Evolutionary conservation across 2,888 invertebrate genomes (phyloP).

Genomic region (Nomada lathburiana): DNA sequence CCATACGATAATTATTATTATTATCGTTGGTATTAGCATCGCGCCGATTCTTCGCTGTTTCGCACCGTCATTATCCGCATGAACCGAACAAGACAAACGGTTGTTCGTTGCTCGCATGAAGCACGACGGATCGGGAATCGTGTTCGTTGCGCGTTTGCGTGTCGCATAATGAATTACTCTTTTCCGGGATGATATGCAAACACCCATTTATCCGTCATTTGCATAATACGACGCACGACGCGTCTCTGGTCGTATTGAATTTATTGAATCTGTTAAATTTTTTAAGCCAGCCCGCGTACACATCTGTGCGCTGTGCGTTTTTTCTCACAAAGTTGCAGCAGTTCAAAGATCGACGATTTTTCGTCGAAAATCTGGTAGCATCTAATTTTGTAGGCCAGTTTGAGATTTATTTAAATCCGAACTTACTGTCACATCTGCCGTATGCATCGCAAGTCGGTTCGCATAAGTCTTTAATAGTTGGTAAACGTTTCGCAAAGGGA

Average conservation of each 20-base stretch:
- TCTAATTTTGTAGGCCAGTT: background rate
- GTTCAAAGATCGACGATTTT: background rate
- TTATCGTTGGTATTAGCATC: slow-evolving; percentile 47
- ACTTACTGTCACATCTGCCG: slow-evolving; percentile 57
- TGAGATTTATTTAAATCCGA: slow-evolving; percentile 5
- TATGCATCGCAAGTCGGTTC: background rate
- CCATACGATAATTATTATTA: slow-evolving; percentile 57
- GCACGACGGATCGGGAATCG: background rate
- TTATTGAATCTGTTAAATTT: background rate
- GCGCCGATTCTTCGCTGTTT: slow-evolving; percentile 57
- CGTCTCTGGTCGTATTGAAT: slow-evolving; percentile 4
- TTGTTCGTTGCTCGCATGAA: slow-evolving; percentile 14
- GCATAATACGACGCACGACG: slow-evolving; percentile 35
- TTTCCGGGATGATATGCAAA: slow-evolving; percentile 48
- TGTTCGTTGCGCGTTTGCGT: slow-evolving; percentile 34
- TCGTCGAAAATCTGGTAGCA: background rate
- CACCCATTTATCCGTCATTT: slow-evolving; percentile 39
- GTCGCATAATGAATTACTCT: slow-evolving; percentile 49
- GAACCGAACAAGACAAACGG: slow-evolving; percentile 57
- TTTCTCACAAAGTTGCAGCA: background rate
- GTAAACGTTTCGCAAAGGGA: background rate
- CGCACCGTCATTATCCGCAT: slow-evolving; percentile 65
- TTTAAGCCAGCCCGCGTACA: background rate
- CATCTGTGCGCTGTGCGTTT: background rate
- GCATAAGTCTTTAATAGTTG: background rate